These are phyloP conservation scores for Bovichtus variegatus DNA, from an alignment of 2,797 vertebrate genomes.

Conservation along the genomic window DNA sequence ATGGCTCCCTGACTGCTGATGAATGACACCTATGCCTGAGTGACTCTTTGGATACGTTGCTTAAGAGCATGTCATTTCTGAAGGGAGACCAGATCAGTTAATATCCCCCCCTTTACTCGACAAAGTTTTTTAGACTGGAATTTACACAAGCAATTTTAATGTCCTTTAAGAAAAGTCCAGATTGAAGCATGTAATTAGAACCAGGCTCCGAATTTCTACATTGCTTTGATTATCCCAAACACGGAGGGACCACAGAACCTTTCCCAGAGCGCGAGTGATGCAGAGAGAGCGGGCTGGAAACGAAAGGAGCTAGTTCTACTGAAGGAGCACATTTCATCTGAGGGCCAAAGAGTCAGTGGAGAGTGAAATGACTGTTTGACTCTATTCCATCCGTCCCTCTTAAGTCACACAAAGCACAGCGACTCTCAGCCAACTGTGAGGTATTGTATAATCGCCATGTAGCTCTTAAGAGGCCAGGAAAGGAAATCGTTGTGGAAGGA, in stretches of 20 bases:
- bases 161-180: constrained; percentile 12
- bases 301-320: constrained; percentile 51
- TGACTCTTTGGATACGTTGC: not conserved
- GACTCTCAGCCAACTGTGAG: constrained; percentile 73
- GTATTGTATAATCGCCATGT: constrained; percentile 68
- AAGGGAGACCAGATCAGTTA: constrained; percentile 8
- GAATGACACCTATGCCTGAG: constrained; percentile 8
- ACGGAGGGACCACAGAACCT: constrained; percentile 21
- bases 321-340: constrained; percentile 71
- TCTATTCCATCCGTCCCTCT: constrained; percentile 78
- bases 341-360: constrained; percentile 76
- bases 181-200: constrained; percentile 35
- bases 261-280: constrained; percentile 19
- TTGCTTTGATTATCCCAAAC: constrained; percentile 51
- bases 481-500: constrained; percentile 73
- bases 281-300: constrained; percentile 40
- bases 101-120: not conserved
- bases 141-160: constrained; percentile 17
- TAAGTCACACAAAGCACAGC: constrained; percentile 77
- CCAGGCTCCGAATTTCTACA: constrained; percentile 14
- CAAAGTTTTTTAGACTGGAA: not conserved
- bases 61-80: not conserved
- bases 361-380: constrained; percentile 83
- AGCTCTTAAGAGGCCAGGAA: constrained; percentile 70
- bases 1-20: not conserved